Percentiles rank a stretch among this genome's conserved stretches.
Conservation (phyloP, 2,113 vertebrate species). For the Rhinolophus sinicus region DNA sequence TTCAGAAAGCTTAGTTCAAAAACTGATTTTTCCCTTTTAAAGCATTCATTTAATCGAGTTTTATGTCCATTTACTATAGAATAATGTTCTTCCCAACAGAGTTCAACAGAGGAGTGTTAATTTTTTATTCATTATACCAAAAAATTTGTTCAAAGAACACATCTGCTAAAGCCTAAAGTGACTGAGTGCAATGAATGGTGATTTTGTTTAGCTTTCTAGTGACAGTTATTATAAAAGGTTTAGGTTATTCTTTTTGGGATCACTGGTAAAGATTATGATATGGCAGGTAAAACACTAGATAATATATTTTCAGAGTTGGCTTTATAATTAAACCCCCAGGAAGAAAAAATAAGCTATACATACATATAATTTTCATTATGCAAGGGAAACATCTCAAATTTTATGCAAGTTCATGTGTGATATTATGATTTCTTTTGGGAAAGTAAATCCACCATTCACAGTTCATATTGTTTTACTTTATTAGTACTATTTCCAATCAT, state of each 20-base stretch:
- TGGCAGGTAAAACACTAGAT: constrained; percentile 63
- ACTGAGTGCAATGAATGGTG: constrained; percentile 63
- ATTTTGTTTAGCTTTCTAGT: constrained; percentile 72
- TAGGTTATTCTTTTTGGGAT: constrained; percentile 61
- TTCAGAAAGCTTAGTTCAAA: constrained; percentile 49
- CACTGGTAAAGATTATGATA: constrained; percentile 23
- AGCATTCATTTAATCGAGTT: constrained; percentile 56
- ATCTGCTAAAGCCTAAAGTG: constrained; percentile 78
- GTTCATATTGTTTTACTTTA: neutral
- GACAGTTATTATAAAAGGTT: constrained; percentile 55
- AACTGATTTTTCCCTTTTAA: constrained; percentile 56
- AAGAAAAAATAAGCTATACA: neutral
- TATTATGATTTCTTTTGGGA: neutral
- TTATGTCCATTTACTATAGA: constrained; percentile 77
- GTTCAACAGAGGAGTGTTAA: constrained; percentile 72
- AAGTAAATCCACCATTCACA: neutral
- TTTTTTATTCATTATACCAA: constrained; percentile 84
- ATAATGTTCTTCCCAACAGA: constrained; percentile 73
- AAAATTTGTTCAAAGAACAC: constrained; percentile 77
- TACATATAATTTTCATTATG: neutral
- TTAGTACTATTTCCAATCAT: constrained; percentile 38
- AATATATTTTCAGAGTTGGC: neutral
- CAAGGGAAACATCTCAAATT: neutral
- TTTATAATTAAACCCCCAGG: constrained; percentile 31
- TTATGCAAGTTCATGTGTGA: neutral